Evolutionary conservation across 2,797 vertebrate species (phyloP), one percentile per base, ranked within the genome.

Genomic region (Darevskia mixta): DNA sequence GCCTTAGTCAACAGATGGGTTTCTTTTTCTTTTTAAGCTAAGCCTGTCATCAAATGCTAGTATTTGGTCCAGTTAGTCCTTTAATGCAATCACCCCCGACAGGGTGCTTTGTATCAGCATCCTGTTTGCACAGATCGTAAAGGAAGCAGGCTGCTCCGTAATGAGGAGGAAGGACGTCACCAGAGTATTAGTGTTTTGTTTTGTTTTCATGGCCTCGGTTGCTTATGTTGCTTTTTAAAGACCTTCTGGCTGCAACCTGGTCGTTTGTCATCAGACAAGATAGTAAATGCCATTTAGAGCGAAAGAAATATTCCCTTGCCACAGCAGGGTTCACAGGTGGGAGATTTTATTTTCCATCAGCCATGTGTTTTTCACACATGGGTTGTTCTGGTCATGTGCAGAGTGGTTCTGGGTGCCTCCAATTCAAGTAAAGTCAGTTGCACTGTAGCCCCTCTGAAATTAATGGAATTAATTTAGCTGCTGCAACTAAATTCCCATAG

Each of bases 301-400:
- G 71, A n/a, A 17, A 82, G 41, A 82, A 72, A 23, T 71, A 83
- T 71, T 45, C 20, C 6, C 41, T 71, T 8, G 27, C 29, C 41
- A 71, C 10, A 32, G 7, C 20, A 71, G 13, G 29, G 82, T 32
- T 32, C n/a, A 49, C 64, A 27, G 10, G 1, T 82, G 85, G 67
- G 71, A 27, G 72, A 80, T 88, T 94, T 92, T 2, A 61, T 83
- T 92, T 92, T 94, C 84, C 18, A 85, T 78, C 73, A 91, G 1
- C 38, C 7, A 17, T 38, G 2, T 9, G 38, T 78, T 87, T 86
- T 89, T 66, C 90, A 92, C 92, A 88, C 87, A 4, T 79, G 71
- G 0, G 0, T 5, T 87, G 67, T 89, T 35, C 89, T 89, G 71
- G 5, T n/a, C 35, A 8, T 18, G 20, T 64, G 61, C 23, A 35